Base-by-base conservation (phyloP, 2,797 vertebrate species). In the Pangasius larnaudii region DNA sequence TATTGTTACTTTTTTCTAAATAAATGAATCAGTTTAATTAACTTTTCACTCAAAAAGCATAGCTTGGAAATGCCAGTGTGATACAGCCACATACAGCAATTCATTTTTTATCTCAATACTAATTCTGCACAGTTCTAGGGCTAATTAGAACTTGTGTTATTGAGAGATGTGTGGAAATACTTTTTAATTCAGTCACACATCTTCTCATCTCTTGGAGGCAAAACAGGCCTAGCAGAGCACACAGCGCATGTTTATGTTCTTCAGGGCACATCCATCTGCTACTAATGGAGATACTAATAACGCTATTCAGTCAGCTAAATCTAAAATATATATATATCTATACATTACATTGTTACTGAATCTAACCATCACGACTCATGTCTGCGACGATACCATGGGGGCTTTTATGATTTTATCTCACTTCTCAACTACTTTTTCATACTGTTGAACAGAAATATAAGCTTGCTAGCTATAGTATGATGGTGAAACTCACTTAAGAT, bases 191-290 rank as follows among this genome's bases (percentile, higher is more conserved):
- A 82, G 84, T 30, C 65, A 88, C 51, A 74, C 22, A 83, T 71
- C 87, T 81, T 81, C 80, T 82, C 69, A 19, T 27, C 49, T 53
- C 69, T 53, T 51, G 1, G 85, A 90, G 83, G 75, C 78, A 82
- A 89, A 84, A 46, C 69, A 75, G 56, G 72, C 74, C n/a, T 69
- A 87, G 87, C 85, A 65, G 56, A 88, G 82, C 75, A 74, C 74
- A 71, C 10, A 90, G 63, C 61, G 72, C 85, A 83, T 78, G 85
- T 87, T 86, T 89, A 88, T 58, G 30, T 56, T 86, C 82, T 84
- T 71, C 51, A 87, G 82, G 84, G 69, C 53, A 71, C 36, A 69
- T 83, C 88, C 78, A 74, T 87, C 90, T 90, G 82, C 88, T 78
- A 46, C 71, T 83, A 77, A 89, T 84, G 33, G 72, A 59, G 42